A percentile compares a stretch with the other conserved stretches of the same genome.
Evolutionary conservation across 2,797 vertebrate genomes (phyloP).

Genomic region (Erpetoichthys calabaricus): DNA sequence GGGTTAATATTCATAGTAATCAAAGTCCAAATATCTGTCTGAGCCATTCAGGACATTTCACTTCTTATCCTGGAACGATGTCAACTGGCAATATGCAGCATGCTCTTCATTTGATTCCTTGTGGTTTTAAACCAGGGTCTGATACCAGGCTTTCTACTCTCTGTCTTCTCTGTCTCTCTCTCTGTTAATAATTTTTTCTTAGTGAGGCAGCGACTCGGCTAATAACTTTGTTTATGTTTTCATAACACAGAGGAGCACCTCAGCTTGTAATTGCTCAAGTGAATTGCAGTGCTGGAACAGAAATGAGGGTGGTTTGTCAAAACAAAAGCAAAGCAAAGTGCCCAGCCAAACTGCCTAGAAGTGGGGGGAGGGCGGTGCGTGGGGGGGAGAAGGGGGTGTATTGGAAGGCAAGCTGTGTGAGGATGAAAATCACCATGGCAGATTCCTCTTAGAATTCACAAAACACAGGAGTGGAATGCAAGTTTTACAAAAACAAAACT

Average conservation of each 20-base stretch:
- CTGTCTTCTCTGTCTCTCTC: too few relatives aligned
- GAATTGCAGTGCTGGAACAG: slow-evolving; percentile 25
- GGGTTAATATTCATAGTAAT: too few relatives aligned
- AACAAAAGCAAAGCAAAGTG: slow-evolving; percentile 20
- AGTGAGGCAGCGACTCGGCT: slow-evolving; percentile 6
- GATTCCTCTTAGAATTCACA: not conserved
- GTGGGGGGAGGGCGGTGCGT: too few relatives aligned
- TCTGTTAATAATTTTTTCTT: slow-evolving; percentile 25
- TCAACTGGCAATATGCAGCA: too few relatives aligned
- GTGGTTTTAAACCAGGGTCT: too few relatives aligned
- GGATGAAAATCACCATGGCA: slow-evolving; percentile 18
- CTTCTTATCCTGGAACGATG: too few relatives aligned
- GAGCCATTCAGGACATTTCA: too few relatives aligned
- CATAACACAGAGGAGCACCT: slow-evolving; percentile 9
- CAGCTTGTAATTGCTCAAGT: slow-evolving; percentile 20
- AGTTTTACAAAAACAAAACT: too few relatives aligned
- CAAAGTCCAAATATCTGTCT: too few relatives aligned
- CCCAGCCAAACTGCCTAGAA: slow-evolving; percentile 11
- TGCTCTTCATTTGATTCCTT: too few relatives aligned
- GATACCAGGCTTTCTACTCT: too few relatives aligned
- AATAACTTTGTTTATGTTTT: slow-evolving; percentile 25
- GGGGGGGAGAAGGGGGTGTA: slow-evolving; percentile 4
- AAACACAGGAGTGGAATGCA: too few relatives aligned
- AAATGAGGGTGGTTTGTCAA: slow-evolving; percentile 25
- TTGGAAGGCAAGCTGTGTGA: slow-evolving; percentile 20